phyloP scores from a whole-genome alignment of 2,113 vertebrate species.

The Athene cunicularia region DNA sequence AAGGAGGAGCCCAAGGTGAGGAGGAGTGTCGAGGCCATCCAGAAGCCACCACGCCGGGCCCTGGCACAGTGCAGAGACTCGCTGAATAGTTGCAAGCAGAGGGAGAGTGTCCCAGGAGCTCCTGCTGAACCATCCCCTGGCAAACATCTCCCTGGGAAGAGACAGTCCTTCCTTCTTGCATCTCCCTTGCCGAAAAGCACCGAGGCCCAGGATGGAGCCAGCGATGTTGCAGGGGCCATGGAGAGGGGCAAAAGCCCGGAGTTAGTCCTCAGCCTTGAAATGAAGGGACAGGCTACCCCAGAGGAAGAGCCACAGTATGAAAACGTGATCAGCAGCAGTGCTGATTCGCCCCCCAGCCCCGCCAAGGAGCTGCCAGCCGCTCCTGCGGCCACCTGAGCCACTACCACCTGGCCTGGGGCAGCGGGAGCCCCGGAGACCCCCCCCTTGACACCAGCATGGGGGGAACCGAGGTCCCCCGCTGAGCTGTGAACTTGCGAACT shows the following conservation, averaged over 20 bases:
- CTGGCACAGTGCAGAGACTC: conserved; percentile 66
- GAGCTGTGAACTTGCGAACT: not conserved
- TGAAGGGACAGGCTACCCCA: conserved; percentile 21
- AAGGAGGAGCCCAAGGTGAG: conserved; percentile 66
- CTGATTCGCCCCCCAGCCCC: not conserved
- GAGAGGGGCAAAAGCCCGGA: conserved; percentile 52
- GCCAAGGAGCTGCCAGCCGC: not conserved
- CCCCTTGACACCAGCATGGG: rapidly evolving
- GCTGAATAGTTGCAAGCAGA: conserved; percentile 46
- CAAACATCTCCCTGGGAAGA: not conserved
- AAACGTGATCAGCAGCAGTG: conserved; percentile 72
- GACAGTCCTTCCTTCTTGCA: not conserved
- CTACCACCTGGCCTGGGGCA: not conserved
- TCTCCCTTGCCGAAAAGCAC: not conserved
- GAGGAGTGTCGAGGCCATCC: conserved; percentile 69
- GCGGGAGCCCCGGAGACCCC: not conserved
- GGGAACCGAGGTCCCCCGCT: rapidly evolving
- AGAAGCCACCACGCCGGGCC: conserved; percentile 84
- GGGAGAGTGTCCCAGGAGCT: conserved; percentile 34
- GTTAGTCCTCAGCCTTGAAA: conserved; percentile 12
- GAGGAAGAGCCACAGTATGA: conserved; percentile 87
- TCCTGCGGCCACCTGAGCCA: conserved; percentile 1
- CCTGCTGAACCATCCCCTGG: not conserved
- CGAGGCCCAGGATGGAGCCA: not conserved
- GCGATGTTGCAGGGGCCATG: not conserved